Conservation (phyloP, 2,888 invertebrate genomes). For the Aricia artaxerxes region DNA sequence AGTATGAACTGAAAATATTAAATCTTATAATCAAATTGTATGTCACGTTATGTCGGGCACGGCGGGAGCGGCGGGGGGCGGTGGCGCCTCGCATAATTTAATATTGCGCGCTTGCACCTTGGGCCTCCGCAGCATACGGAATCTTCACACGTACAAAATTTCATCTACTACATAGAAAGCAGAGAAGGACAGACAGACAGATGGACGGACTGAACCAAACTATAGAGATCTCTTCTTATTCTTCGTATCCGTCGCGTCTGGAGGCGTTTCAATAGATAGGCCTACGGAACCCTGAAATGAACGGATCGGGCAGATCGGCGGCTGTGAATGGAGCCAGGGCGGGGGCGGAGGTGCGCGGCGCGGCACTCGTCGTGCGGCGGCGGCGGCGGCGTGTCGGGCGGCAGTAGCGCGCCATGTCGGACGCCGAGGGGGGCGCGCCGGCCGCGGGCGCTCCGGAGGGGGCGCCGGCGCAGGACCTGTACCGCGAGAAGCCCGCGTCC, state of each 20-base stretch:
- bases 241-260: background rate
- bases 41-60: conserved; percentile 42
- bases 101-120: conserved; percentile 34
- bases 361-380: conserved; percentile 4
- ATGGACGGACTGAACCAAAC: background rate
- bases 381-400: background rate
- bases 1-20: conserved; percentile 42
- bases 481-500: conserved; percentile 68
- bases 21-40: conserved; percentile 44
- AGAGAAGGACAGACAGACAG: background rate
- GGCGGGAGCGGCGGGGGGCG: conserved; percentile 29
- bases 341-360: background rate
- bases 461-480: conserved; percentile 56
- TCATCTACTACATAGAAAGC: background rate
- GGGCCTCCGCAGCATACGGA: background rate
- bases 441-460: conserved; percentile 62
- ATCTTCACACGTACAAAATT: conserved; percentile 45
- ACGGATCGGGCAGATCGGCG: conserved; percentile 12
- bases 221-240: background rate
- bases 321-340: conserved; percentile 32
- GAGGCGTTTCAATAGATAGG: background rate
- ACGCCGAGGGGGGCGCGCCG: conserved; percentile 58
- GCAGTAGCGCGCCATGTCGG: conserved; percentile 57
- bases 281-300: conserved; percentile 9
- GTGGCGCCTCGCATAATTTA: conserved; percentile 37